Evolutionary conservation across 2,113 vertebrate genomes (phyloP).

Genomic region (Ranitomeya imitator): DNA sequence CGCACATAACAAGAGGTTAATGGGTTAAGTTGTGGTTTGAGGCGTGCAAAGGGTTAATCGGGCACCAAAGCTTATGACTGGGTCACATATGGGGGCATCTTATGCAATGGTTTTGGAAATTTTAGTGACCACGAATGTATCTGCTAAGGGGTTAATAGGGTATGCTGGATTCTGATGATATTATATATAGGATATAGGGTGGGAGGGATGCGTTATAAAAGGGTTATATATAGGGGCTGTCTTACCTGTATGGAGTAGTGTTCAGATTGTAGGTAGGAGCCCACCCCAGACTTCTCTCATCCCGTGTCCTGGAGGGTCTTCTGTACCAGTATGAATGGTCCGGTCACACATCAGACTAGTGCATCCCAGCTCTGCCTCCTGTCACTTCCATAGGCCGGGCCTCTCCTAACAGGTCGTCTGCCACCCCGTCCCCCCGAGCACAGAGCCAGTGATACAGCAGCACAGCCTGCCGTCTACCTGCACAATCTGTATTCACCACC

Average conservation of each 20-base stretch:
- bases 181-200: no score
- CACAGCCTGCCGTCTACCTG: conserved; percentile 18
- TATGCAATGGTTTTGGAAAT: background rate
- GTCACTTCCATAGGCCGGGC: conserved; percentile 23
- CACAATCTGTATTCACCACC: conserved; percentile 27
- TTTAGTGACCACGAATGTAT: background rate
- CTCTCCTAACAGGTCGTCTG: conserved; percentile 46
- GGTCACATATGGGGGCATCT: background rate
- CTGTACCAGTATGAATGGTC: background rate
- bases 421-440: background rate
- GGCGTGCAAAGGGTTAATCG: background rate
- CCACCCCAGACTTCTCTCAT: conserved; percentile 35
- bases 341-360: conserved; percentile 24
- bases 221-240: background rate
- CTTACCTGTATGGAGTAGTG: conserved; percentile 45
- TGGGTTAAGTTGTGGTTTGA: background rate
- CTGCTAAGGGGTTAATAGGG: background rate
- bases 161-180: no score
- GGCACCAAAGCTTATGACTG: background rate
- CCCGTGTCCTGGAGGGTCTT: conserved; percentile 20
- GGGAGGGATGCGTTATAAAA: no score
- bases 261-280: conserved; percentile 24
- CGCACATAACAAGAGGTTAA: background rate
- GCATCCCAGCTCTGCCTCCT: background rate
- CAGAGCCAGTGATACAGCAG: conserved; percentile 1